Percentiles rank a stretch among this genome's conserved stretches.
Conservation (phyloP, 2,888 invertebrate genomes). For the Ophion obscuratus region DNA sequence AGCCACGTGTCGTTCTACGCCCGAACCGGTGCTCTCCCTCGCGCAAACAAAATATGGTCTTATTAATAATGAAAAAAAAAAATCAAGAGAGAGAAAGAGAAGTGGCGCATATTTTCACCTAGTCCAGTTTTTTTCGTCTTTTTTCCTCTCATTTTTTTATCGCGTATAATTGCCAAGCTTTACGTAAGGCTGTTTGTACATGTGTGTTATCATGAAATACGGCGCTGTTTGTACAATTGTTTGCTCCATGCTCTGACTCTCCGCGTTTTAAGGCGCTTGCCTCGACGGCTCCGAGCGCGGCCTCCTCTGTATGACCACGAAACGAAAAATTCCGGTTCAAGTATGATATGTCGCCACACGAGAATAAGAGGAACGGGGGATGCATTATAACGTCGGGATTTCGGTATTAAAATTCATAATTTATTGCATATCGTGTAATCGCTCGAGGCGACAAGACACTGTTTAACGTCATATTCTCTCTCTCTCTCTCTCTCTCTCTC, state of each 20-base stretch:
- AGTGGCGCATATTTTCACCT: slow-evolving; percentile 68
- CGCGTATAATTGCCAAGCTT: slow-evolving; percentile 81
- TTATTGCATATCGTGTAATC: slow-evolving; percentile 62
- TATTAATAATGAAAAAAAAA: slow-evolving; percentile 16
- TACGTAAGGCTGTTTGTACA: slow-evolving; percentile 83
- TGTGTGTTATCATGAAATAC: slow-evolving; percentile 83
- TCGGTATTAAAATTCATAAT: slow-evolving; percentile 69
- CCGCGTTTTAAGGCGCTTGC: slow-evolving; percentile 56
- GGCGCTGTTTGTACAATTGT: slow-evolving; percentile 83
- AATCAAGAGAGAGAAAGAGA: slow-evolving; percentile 27
- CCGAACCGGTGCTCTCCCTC: not conserved
- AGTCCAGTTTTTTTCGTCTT: slow-evolving; percentile 67
- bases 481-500: not conserved
- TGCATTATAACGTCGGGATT: slow-evolving; percentile 66
- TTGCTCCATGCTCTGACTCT: slow-evolving; percentile 76
- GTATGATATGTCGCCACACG: slow-evolving; percentile 6
- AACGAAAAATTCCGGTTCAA: slow-evolving; percentile 73
- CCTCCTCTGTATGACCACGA: slow-evolving; percentile 78
- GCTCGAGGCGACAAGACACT: slow-evolving; percentile 36
- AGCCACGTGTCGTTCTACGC: slow-evolving; percentile 21
- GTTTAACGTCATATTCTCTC: slow-evolving; percentile 25
- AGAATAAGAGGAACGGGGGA: slow-evolving; percentile 19
- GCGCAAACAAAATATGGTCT: slow-evolving; percentile 67
- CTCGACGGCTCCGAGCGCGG: slow-evolving; percentile 65
- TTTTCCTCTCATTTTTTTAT: slow-evolving; percentile 76